Evolutionary conservation across 2,888 invertebrate species (phyloP), one percentile per base, ranked within the genome.

Genomic region (Ormia ochracea): DNA sequence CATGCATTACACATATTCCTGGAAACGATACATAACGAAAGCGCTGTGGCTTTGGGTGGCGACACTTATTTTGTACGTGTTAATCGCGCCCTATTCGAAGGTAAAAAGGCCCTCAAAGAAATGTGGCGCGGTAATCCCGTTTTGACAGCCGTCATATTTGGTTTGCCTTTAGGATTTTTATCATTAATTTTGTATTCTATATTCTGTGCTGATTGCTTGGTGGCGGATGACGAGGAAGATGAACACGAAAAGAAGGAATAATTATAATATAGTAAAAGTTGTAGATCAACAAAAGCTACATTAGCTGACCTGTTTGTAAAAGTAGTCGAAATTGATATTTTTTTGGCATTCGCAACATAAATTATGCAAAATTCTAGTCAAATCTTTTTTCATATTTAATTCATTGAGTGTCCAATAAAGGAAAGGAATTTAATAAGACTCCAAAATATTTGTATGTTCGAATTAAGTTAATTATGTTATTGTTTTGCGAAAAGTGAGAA

Each of bases 101-200:
- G 94, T n/a, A 93, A 93, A 84, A 93, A 94, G 23, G 93, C 94
- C 0, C 90, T 98, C 26, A 91, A 91, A 14, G 94, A 94, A 83
- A 97, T 97, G 96, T 97, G 97, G 96, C 92, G 91, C 82, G 97
- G 96, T 9, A 97, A 97, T 91, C 97, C 98, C 0, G 96, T 98
- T 80, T 91, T 99, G 78, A 98, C 98, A 4, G 92, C 96, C 31
- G 94, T 99, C 4, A 92, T 99, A 63, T 98, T 99, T 89, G 98
- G 98, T 1, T 91, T 99, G 77, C 99, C 99, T 0, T 91, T 97
- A 48, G 96, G 97, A 36, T 98, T 99, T 88, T 92, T 99, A 19
- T 94, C 96, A 21, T 93, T 99, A 19, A 98, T 99, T 85, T 94
- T 97, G 87, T 99, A 99, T 89, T 97, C 98, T 1, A 94, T 98